Percentiles rank a stretch among this genome's conserved stretches.
phyloP scores from a whole-genome alignment of 2,797 vertebrate genomes.

The Luscinia megarhynchos region DNA sequence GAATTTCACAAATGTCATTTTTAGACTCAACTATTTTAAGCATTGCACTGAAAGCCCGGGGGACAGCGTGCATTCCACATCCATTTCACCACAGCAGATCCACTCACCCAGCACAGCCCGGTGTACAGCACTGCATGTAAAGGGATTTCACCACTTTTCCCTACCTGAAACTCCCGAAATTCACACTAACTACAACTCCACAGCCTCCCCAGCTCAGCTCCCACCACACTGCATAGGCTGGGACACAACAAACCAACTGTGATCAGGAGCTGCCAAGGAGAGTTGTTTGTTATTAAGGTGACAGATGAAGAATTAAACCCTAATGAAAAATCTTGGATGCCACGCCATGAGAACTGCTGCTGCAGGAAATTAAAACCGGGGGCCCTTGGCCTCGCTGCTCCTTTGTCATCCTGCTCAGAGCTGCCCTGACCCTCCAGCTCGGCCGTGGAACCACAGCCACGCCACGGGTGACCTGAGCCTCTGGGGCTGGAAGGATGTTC shows the following conservation, averaged over 20 bases:
- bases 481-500: neutral
- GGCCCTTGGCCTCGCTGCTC: neutral
- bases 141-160: neutral
- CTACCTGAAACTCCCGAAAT: neutral
- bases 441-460: accelerated
- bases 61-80: neutral
- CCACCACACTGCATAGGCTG: neutral
- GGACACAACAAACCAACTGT: too few relatives aligned
- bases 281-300: neutral
- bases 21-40: constrained; percentile 60
- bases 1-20: constrained; percentile 66
- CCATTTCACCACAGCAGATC: neutral
- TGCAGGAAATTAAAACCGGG: constrained; percentile 38
- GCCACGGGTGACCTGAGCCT: neutral
- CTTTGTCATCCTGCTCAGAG: neutral
- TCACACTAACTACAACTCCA: neutral
- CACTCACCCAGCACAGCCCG: neutral
- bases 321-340: constrained; percentile 13
- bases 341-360: neutral
- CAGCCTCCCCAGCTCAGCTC: neutral
- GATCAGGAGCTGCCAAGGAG: neutral
- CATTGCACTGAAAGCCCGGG: neutral
- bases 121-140: neutral
- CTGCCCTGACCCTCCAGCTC: neutral
- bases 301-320: constrained; percentile 10